Base-by-base conservation (phyloP, 1,140 invertebrate genomes). In the Brachionus plicatilis region DNA sequence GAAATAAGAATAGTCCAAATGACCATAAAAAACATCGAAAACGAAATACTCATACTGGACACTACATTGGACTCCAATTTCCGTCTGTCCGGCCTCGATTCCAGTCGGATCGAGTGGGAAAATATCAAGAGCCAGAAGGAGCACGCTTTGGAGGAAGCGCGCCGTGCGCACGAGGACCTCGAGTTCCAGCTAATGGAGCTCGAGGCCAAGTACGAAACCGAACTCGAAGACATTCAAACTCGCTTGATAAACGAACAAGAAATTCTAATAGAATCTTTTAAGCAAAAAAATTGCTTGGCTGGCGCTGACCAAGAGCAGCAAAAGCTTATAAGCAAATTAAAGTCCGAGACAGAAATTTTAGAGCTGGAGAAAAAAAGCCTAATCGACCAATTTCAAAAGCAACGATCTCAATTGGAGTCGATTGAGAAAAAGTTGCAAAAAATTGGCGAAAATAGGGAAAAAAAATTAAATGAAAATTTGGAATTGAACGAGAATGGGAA, bases 121-220 rank as follows among this genome's bases (percentile, higher is more conserved):
- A 33, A 33, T 47, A 47, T 83, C 9, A 50, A 53, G 27, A 17
- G 11, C 29, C 60, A 60, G 68, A 83, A 83, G 20, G 37, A 83
- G 20, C 60, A 72, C 37, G 37, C 43, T 29, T 17, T 83, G 17
- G 82, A 68, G 14, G 82, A 83, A n/a, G 60, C 82, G 27, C 41
- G 47, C 2, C 60, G 60, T 6, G 60, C 60, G 29, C 82, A 83
- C 43, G 82, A 83, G 37, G 82, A 83, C 14, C 65, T 83, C 3
- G 82, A 83, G 45, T 83, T 83, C 53, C 82, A 83, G 24, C 37
- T 83, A 20, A 83, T 83, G 82, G 82, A 83, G 41, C 60, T 83
- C 3, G 82, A 83, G 37, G 60, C 82, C 8, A 68, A 68, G 17
- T 83, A 68, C 37, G 82, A 83, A 56, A 68, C 65, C 33, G 82